phyloP scores from a whole-genome alignment of 2,888 invertebrate genomes.

The Drosophila vallismaia region DNA sequence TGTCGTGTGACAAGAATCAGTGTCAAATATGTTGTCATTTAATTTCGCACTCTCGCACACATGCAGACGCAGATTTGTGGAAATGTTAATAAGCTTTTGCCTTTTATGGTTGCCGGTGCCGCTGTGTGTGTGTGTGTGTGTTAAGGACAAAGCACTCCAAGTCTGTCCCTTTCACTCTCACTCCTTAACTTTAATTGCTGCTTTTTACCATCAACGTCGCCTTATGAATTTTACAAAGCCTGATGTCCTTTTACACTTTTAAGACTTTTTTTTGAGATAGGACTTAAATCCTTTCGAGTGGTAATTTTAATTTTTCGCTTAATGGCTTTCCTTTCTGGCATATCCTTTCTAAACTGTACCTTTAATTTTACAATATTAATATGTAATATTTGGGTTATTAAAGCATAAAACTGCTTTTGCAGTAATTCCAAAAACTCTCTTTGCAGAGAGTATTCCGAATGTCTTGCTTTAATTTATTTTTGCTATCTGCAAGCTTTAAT shows the following conservation, averaged over 20 bases:
- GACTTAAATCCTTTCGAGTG: not conserved
- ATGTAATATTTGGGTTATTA: too few relatives aligned
- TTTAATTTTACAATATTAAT: too few relatives aligned
- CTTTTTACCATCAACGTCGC: slow-evolving; percentile 55
- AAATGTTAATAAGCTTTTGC: slow-evolving; percentile 75
- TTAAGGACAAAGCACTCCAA: slow-evolving; percentile 39
- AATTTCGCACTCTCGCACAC: slow-evolving; percentile 71
- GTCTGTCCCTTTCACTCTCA: slow-evolving; percentile 8
- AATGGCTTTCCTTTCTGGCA: too few relatives aligned
- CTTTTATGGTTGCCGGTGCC: slow-evolving; percentile 34
- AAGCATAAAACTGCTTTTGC: not conserved
- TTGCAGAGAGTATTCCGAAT: not conserved
- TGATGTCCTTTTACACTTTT: slow-evolving; percentile 40
- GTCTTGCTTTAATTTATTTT: not conserved
- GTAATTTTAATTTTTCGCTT: too few relatives aligned
- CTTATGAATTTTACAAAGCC: slow-evolving; percentile 69
- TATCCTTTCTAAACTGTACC: too few relatives aligned
- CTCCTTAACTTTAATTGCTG: slow-evolving; percentile 63
- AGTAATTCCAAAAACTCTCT: too few relatives aligned
- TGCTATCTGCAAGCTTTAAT: slow-evolving; percentile 65
- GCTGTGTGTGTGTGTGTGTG: slow-evolving; percentile 14
- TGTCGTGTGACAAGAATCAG: slow-evolving; percentile 77
- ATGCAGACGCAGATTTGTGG: slow-evolving; percentile 62
- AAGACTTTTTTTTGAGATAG: not conserved
- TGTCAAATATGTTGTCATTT: slow-evolving; percentile 80